Percentiles rank a stretch among this genome's conserved stretches.
phyloP scores from a whole-genome alignment of 2,888 invertebrate species.

The Agonopterix arenella region DNA sequence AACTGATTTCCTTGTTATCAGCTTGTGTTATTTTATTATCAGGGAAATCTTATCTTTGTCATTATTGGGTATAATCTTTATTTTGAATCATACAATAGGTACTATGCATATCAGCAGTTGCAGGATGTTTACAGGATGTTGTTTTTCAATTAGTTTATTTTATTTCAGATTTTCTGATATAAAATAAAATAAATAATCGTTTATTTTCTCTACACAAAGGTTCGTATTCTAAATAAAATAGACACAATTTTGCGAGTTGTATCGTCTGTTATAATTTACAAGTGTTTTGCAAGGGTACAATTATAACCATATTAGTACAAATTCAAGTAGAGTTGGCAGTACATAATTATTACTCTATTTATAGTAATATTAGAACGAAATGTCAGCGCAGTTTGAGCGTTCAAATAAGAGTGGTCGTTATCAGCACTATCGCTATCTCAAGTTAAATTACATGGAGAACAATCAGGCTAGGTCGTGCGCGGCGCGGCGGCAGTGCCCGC shows the following conservation, averaged over 20 bases:
- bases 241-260: too few species aligned
- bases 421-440: conserved; percentile 71
- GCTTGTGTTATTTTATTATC: conserved; percentile 8
- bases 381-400: conserved; percentile 18
- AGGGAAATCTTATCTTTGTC: conserved; percentile 31
- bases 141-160: too few species aligned
- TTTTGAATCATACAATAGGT: too few species aligned
- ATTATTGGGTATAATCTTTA: background rate
- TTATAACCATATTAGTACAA: background rate
- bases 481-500: conserved; percentile 40
- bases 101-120: too few species aligned
- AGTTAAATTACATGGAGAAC: conserved; percentile 63
- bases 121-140: too few species aligned
- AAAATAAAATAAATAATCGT: too few species aligned
- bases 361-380: conserved; percentile 5
- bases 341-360: background rate
- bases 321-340: background rate
- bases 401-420: conserved; percentile 45
- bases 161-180: too few species aligned
- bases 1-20: conserved; percentile 36
- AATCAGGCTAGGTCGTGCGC: conserved; percentile 45
- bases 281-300: too few species aligned
- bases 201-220: too few species aligned
- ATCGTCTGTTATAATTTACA: too few species aligned
- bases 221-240: too few species aligned